These are phyloP conservation scores for Caenorhabditis wallacei DNA, from an alignment of 2,888 invertebrate species.

Conservation along the genomic window DNA sequence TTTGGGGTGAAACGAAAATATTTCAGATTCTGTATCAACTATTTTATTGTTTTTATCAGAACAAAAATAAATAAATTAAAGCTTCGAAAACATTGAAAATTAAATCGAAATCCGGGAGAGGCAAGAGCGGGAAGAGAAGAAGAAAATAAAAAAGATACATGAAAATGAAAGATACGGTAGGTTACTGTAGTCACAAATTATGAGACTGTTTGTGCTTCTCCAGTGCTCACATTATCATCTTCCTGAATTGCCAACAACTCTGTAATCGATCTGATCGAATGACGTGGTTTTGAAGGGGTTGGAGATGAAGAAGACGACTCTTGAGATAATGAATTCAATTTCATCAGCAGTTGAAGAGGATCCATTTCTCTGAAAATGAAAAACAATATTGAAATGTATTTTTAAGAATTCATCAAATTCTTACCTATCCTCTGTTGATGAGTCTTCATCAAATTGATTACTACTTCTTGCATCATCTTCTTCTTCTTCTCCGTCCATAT, in stretches of 20 bases:
- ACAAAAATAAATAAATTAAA: background rate
- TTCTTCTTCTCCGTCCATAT: conserved; percentile 37
- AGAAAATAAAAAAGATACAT: conserved; percentile 8
- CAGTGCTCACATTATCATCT: conserved; percentile 27
- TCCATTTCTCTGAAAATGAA: conserved; percentile 31
- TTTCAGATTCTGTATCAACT: no score
- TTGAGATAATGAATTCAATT: conserved; percentile 10
- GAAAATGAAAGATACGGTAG: conserved; percentile 5
- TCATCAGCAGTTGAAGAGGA: conserved; percentile 38
- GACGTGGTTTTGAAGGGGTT: conserved; percentile 44
- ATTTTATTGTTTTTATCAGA: background rate
- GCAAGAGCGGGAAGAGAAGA: conserved; percentile 17
- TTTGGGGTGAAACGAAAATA: background rate
- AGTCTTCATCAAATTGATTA: conserved; percentile 50
- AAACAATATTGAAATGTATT: background rate
- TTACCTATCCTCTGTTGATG: conserved; percentile 52
- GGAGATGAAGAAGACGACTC: conserved; percentile 3
- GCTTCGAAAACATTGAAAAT: background rate
- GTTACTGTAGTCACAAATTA: background rate
- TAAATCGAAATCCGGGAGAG: conserved; percentile 33
- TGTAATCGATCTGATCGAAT: conserved; percentile 64
- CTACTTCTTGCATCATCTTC: conserved; percentile 27
- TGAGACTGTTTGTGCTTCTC: background rate
- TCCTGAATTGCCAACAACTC: conserved; percentile 57
- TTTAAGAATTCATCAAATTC: background rate